phyloP scores from a whole-genome alignment of 2,113 vertebrate species.

The Sigmodon hispidus region DNA sequence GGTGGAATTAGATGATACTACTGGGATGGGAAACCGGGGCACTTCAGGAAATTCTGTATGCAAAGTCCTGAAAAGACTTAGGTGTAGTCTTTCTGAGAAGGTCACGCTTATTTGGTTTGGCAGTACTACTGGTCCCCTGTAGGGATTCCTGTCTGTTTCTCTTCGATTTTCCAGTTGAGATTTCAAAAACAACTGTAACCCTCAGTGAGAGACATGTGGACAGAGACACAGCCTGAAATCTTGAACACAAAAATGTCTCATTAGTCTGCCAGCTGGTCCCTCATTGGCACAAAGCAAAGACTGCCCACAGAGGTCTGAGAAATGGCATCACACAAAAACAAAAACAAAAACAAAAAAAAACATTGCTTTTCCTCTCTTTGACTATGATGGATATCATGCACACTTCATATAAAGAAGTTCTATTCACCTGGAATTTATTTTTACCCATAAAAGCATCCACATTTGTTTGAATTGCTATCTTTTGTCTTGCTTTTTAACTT shows the following conservation, averaged over 20 bases:
- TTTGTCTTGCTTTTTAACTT: not conserved
- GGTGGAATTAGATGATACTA: rapidly evolving
- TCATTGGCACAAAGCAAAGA: not conserved
- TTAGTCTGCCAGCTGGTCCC: not conserved
- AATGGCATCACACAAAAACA: too few species aligned
- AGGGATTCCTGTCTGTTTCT: not conserved
- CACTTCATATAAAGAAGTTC: not conserved
- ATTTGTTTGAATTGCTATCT: not conserved
- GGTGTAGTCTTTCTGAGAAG: too few species aligned
- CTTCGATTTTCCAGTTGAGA: not conserved
- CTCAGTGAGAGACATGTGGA: not conserved
- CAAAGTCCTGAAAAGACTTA: not conserved
- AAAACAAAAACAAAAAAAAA: too few species aligned
- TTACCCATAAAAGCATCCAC: not conserved
- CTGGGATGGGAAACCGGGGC: rapidly evolving
- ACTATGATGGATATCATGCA: not conserved
- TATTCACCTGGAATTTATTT: not conserved
- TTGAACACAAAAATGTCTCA: not conserved
- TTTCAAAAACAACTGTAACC: not conserved
- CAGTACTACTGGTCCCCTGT: not conserved
- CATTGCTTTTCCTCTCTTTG: not conserved
- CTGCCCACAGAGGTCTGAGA: not conserved
- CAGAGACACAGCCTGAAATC: not conserved
- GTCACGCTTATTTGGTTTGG: too few species aligned
- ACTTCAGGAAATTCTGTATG: not conserved